These are phyloP conservation scores for Prinia subflava DNA, from an alignment of 2,113 vertebrate species.

Conservation along the genomic window DNA sequence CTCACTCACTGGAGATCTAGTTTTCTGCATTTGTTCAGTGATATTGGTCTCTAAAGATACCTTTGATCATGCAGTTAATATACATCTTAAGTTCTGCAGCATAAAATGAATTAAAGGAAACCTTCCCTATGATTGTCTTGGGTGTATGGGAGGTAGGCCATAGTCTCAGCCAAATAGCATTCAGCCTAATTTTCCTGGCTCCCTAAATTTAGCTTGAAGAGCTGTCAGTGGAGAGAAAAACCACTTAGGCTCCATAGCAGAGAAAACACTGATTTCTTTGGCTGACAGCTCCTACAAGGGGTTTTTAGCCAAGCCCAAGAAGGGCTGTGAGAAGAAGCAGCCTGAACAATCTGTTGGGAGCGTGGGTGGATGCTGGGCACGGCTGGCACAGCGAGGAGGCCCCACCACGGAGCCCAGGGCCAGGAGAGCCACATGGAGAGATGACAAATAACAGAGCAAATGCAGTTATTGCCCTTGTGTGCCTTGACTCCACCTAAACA, in stretches of 20 bases:
- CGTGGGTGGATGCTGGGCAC: accelerated
- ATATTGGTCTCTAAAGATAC: not conserved
- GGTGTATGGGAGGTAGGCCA: not conserved
- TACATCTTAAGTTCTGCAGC: not conserved
- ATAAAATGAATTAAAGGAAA: not conserved
- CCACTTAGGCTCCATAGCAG: constrained; percentile 27
- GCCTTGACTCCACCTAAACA: not conserved
- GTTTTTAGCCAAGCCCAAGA: not conserved
- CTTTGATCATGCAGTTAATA: not conserved
- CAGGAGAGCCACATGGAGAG: accelerated
- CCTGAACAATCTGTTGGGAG: not conserved
- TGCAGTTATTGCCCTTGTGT: not conserved
- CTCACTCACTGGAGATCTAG: not conserved
- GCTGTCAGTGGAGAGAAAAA: constrained; percentile 33
- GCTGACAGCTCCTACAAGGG: constrained; percentile 12
- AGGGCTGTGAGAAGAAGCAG: not conserved
- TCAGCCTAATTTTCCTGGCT: constrained; percentile 11
- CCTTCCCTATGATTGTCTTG: not conserved
- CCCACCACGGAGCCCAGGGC: not conserved
- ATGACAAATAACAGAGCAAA: not conserved
- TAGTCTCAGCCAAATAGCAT: not conserved
- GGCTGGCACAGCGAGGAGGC: not conserved
- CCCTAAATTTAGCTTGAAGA: constrained; percentile 46
- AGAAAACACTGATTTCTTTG: constrained; percentile 50
- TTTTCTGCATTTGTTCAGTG: not conserved